These are phyloP conservation scores for Melipona quadrifasciata DNA, from an alignment of 1,140 invertebrate species.

Conservation along the genomic window DNA sequence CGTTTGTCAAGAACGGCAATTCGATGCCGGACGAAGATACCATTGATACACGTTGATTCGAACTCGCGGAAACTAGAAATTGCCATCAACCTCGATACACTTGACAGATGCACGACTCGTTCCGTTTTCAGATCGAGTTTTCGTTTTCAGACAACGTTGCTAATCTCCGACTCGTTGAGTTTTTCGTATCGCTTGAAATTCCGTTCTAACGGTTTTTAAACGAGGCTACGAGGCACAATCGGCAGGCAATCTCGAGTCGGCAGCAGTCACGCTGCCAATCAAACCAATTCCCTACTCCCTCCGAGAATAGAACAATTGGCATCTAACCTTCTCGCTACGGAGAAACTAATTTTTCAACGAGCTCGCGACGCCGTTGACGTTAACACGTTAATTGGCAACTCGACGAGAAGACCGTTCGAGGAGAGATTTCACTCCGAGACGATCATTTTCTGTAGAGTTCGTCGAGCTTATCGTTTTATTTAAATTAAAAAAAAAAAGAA, in stretches of 20 bases:
- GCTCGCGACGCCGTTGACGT: not conserved
- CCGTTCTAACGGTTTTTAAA: not conserved
- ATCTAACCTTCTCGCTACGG: not conserved
- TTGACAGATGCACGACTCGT: not conserved
- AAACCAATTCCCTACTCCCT: conserved; percentile 20
- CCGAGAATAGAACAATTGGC: not conserved
- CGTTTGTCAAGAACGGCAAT: not conserved
- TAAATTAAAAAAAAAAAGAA: not conserved
- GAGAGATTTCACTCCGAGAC: too few relatives aligned
- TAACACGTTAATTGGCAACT: conserved; percentile 16
- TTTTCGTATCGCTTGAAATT: not conserved
- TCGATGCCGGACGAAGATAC: not conserved
- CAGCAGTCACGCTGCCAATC: conserved; percentile 4
- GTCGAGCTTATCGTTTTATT: not conserved
- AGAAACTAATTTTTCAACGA: conserved; percentile 23
- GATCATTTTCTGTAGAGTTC: too few relatives aligned
- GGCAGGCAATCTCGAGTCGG: not conserved
- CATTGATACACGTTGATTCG: not conserved
- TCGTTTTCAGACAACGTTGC: too few relatives aligned
- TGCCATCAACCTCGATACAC: not conserved
- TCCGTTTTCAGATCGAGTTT: not conserved
- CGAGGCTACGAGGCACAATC: not conserved
- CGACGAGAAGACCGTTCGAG: not conserved
- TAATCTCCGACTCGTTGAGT: not conserved
- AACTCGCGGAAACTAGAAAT: not conserved